Base-by-base conservation (phyloP, 2,888 invertebrate species). In the Salpingus planirostris region DNA sequence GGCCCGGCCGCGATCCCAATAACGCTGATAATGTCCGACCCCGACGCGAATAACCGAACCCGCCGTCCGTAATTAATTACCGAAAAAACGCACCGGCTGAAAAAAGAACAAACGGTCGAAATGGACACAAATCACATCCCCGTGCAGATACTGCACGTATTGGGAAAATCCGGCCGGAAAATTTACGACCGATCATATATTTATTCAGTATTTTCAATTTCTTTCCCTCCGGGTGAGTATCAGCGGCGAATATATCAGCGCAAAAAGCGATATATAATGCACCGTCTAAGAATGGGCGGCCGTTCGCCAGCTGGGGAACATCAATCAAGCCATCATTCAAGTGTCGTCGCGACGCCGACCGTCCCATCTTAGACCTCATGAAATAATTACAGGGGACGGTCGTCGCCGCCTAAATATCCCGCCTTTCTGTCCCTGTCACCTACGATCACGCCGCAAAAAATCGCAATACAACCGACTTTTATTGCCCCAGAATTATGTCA, bases 191-290 rank as follows among this genome's bases (percentile, higher is more conserved):
- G 50, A 55, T 55, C 54, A 53, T 54, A 57, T 57, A 59, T 58
- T 58, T 57, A 56, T 57, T 54, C 54, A 47, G 52, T 50, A 54
- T 57, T 57, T 57, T 54, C 54, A 58, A 57, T 57, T 57, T 55
- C 52, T 53, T 50, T 38, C 41, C 46, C 47, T 43, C 42, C 40
- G 42, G 50, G 44, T 43, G 35, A 43, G 44, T 50, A 49, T 51
- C 50, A 44, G 45, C 44, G 44, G 44, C 44, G 47, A 52, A 55
- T 55, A 54, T 51, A 52, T 54, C 49, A 44, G 40, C 47, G 45
- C 49, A 49, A 48, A 55, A 56, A 54, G 53, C 54, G 51, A 55
- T 54, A 52, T 53, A 53, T 54, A 50, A 56, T 51, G 47, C 47
- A 54, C 50, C 54, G 53, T 47, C 47, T 52, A 18, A 8, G 8